Conservation (phyloP, 2,888 invertebrate species). For the Aphodius sticticus region DNA sequence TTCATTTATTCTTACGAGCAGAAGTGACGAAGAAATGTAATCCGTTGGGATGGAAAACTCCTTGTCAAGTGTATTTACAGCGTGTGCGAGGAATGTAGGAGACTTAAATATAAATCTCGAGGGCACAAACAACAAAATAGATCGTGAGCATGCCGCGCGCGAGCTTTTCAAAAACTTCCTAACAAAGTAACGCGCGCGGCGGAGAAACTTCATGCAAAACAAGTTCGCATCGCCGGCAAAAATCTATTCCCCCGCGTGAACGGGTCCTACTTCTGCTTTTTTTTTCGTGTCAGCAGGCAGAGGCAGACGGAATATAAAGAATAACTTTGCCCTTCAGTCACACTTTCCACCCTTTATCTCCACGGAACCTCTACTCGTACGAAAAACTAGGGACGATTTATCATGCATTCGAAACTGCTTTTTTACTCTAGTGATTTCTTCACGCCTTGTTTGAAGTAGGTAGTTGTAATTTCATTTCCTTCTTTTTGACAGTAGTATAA, state of each 20-base stretch:
- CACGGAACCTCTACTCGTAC: neutral
- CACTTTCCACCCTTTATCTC: neutral
- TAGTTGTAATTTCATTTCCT: neutral
- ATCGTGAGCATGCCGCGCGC: neutral
- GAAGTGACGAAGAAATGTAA: no score
- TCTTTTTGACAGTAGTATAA: neutral
- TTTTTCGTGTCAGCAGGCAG: neutral
- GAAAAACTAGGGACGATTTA: neutral
- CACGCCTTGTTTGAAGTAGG: neutral
- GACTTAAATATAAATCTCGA: neutral
- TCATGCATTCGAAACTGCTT: neutral
- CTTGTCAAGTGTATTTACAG: no score
- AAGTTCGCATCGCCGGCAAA: conserved; percentile 4
- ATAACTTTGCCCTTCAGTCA: conserved; percentile 4
- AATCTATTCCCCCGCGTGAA: neutral
- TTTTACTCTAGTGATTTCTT: neutral
- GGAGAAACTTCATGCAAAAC: neutral
- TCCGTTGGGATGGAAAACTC: no score
- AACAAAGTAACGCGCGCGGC: neutral
- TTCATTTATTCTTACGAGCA: no score
- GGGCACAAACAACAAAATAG: neutral
- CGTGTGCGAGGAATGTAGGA: no score
- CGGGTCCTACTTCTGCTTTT: neutral
- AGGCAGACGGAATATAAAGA: neutral
- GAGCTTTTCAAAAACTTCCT: neutral